These are phyloP conservation scores for Oryzias sinensis DNA, from an alignment of 2,797 vertebrate genomes.

Conservation along the genomic window DNA sequence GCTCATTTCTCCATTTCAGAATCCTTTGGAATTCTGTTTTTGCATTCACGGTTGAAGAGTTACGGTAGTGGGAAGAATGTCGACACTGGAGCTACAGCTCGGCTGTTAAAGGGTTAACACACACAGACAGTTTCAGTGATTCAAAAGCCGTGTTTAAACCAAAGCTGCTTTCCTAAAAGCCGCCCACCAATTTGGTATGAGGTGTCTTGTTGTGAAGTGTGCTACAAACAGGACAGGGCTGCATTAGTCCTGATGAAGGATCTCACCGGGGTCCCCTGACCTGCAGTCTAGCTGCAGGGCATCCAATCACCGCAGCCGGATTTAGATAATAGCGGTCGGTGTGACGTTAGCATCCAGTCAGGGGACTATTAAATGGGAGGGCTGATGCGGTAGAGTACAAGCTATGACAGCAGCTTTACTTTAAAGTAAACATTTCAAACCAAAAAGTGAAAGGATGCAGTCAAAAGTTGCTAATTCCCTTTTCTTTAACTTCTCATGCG, in stretches of 20 bases:
- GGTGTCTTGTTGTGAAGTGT: constrained; percentile 45
- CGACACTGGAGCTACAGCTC: too few species aligned
- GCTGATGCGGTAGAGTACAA: constrained; percentile 26
- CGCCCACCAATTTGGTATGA: constrained; percentile 52
- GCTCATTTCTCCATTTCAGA: too few species aligned
- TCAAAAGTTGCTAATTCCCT: constrained; percentile 39
- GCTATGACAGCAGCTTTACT: neutral
- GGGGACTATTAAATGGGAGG: constrained; percentile 11
- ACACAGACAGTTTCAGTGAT: constrained; percentile 35
- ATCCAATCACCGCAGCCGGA: constrained; percentile 39
- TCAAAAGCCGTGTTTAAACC: constrained; percentile 13
- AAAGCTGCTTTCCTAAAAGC: constrained; percentile 26
- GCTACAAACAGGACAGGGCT: constrained; percentile 43
- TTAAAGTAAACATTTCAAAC: constrained; percentile 1
- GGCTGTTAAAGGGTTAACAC: neutral
- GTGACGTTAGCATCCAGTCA: constrained; percentile 6
- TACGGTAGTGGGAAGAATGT: too few species aligned
- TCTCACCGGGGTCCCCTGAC: constrained; percentile 27
- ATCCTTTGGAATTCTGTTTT: too few species aligned
- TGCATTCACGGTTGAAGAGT: too few species aligned
- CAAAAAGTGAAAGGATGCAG: constrained; percentile 3
- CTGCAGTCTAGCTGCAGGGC: constrained; percentile 24
- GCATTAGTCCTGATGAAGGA: constrained; percentile 64
- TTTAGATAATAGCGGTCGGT: constrained; percentile 21
- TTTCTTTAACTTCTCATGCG: constrained; percentile 34